Evolutionary conservation across 2,797 vertebrate species (phyloP).

Genomic region (Kryptolebias ocellatus): DNA sequence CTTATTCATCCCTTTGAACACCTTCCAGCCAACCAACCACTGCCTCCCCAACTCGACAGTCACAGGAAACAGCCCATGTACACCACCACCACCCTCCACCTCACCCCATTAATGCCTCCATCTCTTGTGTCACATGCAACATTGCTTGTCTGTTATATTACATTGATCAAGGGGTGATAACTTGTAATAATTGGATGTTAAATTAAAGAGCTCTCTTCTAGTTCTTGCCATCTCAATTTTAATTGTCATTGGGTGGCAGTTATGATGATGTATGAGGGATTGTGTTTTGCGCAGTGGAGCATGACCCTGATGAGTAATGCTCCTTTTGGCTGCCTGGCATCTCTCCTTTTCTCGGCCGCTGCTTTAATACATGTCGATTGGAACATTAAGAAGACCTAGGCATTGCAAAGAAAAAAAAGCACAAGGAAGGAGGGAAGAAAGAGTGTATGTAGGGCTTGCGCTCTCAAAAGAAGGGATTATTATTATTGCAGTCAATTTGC

Average conservation of each 20-base stretch:
- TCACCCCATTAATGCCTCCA: conserved; percentile 52
- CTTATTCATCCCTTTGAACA: conserved; percentile 30
- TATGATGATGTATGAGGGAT: conserved; percentile 99
- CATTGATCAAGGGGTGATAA: conserved; percentile 99
- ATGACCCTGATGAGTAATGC: conserved; percentile 96
- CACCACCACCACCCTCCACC: conserved; percentile 13
- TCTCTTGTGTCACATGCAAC: conserved; percentile 92
- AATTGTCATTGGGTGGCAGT: conserved; percentile 97
- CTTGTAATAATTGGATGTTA: conserved; percentile 99
- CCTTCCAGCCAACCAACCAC: conserved; percentile 17
- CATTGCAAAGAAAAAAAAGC: conserved; percentile 23
- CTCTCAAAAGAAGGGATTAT: conserved; percentile 52
- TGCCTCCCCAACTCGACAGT: conserved; percentile 33
- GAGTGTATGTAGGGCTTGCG: conserved; percentile 44
- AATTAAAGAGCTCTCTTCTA: conserved; percentile 98
- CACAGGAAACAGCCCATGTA: conserved; percentile 10
- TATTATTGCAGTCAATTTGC: conserved; percentile 47
- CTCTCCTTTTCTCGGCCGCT: conserved; percentile 85
- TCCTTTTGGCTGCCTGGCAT: conserved; percentile 89
- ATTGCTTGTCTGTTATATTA: conserved; percentile 99
- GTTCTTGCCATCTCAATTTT: conserved; percentile 99
- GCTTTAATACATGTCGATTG: conserved; percentile 88
- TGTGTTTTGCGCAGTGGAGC: conserved; percentile 96
- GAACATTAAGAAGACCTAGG: conserved; percentile 88
- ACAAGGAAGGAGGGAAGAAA: conserved; percentile 2